Evolutionary conservation across 2,113 vertebrate species (phyloP), one percentile per base, ranked within the genome.

Genomic region (Mastomys coucha): DNA sequence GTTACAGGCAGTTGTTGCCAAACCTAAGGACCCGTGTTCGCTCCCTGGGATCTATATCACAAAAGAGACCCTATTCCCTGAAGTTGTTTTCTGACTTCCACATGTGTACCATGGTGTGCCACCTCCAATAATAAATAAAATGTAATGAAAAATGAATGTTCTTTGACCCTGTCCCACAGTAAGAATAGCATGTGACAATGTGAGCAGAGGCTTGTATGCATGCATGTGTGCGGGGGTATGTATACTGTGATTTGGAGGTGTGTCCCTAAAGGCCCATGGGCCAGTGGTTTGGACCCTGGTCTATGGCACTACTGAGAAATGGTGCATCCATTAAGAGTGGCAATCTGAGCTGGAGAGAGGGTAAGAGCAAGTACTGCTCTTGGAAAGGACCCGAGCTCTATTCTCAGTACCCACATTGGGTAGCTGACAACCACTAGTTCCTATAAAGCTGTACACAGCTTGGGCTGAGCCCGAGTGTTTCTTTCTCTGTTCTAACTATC

Each of bases 111-210:
- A 19, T 31, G 39, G 58, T 45, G 24, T 63, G 58, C n/a, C 24
- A 42, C n/a, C n/a, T n/a, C 53, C n/a, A 31, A 84, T 63, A 84
- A 60, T 39, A 60, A 60, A 84, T 63, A 63, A 63, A 31, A 39
- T 8, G 14, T 42, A 42, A 31, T 63, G 81, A 31, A 63, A 84
- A 42, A 39, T 65, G 93, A 93, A 39, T 12, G 70, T 49, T 94
- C 67, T 93, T 86, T 76, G 45, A 90, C 12, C 65, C 92, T 88
- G 39, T 90, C 58, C 42, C 20, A 69, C 0, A 69, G 73, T 39
- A 87, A 86, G 75, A 89, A 97, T 78, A 89, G 24, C 8, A 73
- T 88, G 89, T 94, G 87, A 49, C 6, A 58, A 6, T 93, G 24
- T 67, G 39, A 93, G 51, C 33, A 77, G 92, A 75, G 63, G 63